Evolutionary conservation across 2,113 vertebrate species (phyloP), one percentile per base, ranked within the genome.

Genomic region (Oryzias melastigma): DNA sequence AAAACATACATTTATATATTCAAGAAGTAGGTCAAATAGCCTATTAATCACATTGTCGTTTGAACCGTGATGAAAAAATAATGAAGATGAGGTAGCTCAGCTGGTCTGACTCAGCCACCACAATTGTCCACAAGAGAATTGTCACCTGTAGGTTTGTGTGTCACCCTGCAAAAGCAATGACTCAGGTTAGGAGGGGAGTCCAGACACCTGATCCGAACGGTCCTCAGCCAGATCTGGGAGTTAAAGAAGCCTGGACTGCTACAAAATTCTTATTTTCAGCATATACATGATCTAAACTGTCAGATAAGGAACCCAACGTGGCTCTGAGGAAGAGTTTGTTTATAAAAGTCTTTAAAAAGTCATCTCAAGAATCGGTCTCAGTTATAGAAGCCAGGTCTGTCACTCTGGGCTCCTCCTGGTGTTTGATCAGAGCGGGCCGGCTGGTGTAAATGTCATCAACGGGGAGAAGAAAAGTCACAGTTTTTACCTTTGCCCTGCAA

Each of bases 391-490:
- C 86, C 69, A 93, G 84, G 62, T 89, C 86, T 1, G 87, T 84
- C 29, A 81, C 35, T 65, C 66, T 88, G 56, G 85, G 77, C 79
- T 89, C 90, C 73, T 85, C 71, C 64, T 83, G 82, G 63, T 81
- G 79, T 63, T 91, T 87, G 53, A 81, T 73, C 78, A 89, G 49
- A 53, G 75, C 87, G 4, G 92, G 88, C 19, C 77, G 81, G 81
- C 87, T 92, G 83, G 85, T 92, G 89, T 93, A 92, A 80, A 88
- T 93, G 69, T 84, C 84, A 25, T 94, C 92, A 86, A 87, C 79
- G 0, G 96, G 96, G 65, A 98, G 89, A 59, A 96, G 92, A 83
- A 99, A 99, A 12, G 93, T 94, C 58, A 98, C 95, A 0, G 94
- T 93, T 87, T 98, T 99, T 65, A 93, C 90, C 84, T 96, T 98